Conservation (phyloP, 1,140 invertebrate genomes). For the Ceratitis capitata region DNA sequence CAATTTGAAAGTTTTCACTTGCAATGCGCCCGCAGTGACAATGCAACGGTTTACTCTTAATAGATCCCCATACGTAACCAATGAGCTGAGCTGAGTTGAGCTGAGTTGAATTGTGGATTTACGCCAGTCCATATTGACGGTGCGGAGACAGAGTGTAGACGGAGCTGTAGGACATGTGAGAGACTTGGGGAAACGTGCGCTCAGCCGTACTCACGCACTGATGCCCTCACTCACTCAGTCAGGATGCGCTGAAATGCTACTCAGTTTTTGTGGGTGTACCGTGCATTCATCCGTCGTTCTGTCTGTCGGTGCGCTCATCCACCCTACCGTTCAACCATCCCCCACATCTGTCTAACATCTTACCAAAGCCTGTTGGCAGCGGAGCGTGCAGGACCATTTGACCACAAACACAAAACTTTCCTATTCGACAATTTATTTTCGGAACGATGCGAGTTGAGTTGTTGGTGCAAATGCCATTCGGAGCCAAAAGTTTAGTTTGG, state of each 20-base stretch:
- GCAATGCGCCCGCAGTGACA: not conserved
- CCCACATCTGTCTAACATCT: too few species aligned
- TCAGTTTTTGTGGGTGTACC: too few species aligned
- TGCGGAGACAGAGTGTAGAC: too few species aligned
- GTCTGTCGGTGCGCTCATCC: not conserved
- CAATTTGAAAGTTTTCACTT: conserved; percentile 25
- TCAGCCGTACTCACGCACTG: not conserved
- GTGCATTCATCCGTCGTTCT: not conserved
- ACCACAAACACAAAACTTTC: conserved; percentile 35
- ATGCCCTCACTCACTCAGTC: not conserved
- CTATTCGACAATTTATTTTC: conserved; percentile 21
- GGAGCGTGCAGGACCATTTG: conserved; percentile 17
- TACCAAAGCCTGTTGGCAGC: not conserved
- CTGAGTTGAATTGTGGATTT: too few species aligned
- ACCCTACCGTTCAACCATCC: too few species aligned
- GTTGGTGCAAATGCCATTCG: not conserved
- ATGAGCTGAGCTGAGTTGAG: too few species aligned
- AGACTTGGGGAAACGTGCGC: not conserved
- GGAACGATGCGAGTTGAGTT: not conserved
- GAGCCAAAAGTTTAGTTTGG: conserved; percentile 1
- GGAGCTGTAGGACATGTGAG: too few species aligned
- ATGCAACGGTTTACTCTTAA: not conserved
- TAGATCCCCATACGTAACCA: not conserved
- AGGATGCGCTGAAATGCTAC: too few species aligned
- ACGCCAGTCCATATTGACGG: conserved; percentile 5